Evolutionary conservation across 2,888 invertebrate genomes (phyloP).

Genomic region (Erpobdella octoculata): DNA sequence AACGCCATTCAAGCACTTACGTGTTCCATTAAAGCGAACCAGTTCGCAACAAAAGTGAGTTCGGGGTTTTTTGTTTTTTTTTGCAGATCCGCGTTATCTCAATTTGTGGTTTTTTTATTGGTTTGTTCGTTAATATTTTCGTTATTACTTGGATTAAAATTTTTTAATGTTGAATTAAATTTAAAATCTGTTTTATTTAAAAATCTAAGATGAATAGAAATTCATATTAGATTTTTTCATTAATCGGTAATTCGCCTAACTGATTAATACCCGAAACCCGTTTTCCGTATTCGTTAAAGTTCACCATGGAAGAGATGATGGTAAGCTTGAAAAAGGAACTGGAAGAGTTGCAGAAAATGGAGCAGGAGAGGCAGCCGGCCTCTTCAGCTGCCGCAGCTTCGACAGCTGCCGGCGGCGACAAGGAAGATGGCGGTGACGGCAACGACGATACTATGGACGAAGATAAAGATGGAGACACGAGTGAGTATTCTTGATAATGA

Average conservation of each 20-base stretch:
- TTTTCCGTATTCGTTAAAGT: conserved; percentile 42
- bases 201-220: no score
- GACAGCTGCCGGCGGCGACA: background rate
- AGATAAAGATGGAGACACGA: background rate
- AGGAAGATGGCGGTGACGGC: background rate
- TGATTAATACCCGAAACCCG: background rate
- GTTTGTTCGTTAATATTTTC: background rate
- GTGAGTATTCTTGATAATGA: background rate
- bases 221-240: no score
- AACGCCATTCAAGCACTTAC: conserved; percentile 76
- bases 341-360: conserved; percentile 61
- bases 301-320: conserved; percentile 58
- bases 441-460: background rate
- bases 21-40: conserved; percentile 61
- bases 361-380: conserved; percentile 40
- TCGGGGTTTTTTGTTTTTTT: background rate
- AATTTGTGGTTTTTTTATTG: background rate
- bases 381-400: background rate
- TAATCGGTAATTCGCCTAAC: no score
- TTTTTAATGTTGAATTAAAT: no score
- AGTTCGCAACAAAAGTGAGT: background rate
- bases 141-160: background rate
- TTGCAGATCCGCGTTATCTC: background rate
- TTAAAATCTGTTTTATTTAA: no score
- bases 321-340: conserved; percentile 60